Evolutionary conservation across 2,113 vertebrate genomes (phyloP).

Genomic region (Sphaerodactylus townsendi): DNA sequence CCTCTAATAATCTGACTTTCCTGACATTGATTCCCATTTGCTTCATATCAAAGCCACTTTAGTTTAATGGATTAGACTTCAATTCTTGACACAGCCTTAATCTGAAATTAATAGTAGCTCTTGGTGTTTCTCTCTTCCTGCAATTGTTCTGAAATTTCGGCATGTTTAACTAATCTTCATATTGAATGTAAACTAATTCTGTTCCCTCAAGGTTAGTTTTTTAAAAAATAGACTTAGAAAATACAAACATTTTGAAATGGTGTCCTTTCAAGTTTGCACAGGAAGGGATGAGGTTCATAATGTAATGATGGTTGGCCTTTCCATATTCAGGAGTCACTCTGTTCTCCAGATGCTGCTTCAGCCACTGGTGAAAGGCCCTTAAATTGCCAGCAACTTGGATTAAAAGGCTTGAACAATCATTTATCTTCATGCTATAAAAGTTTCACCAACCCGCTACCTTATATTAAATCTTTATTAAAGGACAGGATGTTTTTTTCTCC

Average conservation of each 20-base stretch:
- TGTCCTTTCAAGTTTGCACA: neutral
- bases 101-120: conserved; percentile 65
- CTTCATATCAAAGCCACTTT: conserved; percentile 51
- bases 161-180: conserved; percentile 18
- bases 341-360: too few species aligned
- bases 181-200: conserved; percentile 26
- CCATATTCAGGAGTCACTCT: neutral
- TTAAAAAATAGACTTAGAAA: conserved; percentile 8
- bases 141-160: conserved; percentile 38
- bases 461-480: too few species aligned
- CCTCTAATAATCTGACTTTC: conserved; percentile 53
- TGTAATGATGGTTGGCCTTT: neutral
- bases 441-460: too few species aligned
- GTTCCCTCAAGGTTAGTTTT: neutral
- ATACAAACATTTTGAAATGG: neutral
- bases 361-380: too few species aligned
- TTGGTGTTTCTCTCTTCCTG: conserved; percentile 47
- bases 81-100: conserved; percentile 46
- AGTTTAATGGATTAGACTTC: conserved; percentile 56
- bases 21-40: conserved; percentile 62
- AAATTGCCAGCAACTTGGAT: too few species aligned
- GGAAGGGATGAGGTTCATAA: neutral
- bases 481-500: too few species aligned
- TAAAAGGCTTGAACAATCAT: too few species aligned
- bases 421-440: too few species aligned